Evolutionary conservation across 2,888 invertebrate genomes (phyloP).

Genomic region (Colletes collaris): DNA sequence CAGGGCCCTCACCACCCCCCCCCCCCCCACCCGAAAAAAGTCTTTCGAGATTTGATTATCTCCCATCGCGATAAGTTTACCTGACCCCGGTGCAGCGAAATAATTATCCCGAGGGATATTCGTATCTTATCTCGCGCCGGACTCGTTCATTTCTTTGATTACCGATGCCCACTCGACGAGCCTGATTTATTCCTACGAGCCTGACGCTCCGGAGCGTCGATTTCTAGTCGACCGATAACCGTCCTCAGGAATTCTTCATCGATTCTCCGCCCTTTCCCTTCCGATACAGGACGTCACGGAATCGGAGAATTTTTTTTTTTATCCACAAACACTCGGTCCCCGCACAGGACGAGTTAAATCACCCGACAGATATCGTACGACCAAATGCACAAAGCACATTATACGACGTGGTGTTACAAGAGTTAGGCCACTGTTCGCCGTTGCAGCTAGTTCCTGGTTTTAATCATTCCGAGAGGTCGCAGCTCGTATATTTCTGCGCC

Average conservation of each 20-base stretch:
- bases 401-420: too few species aligned
- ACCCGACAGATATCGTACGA: too few species aligned
- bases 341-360: too few species aligned
- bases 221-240: background rate
- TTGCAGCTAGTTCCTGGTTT: too few species aligned
- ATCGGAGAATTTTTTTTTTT: too few species aligned
- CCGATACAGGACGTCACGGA: too few species aligned
- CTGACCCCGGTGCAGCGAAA: slow-evolving; percentile 34
- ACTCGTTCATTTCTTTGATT: slow-evolving; percentile 30
- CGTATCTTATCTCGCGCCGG: slow-evolving; percentile 22
- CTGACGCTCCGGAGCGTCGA: slow-evolving; percentile 1
- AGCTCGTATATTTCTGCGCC: too few species aligned
- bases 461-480: too few species aligned
- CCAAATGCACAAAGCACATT: too few species aligned
- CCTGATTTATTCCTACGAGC: slow-evolving; percentile 14
- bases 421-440: too few species aligned
- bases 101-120: slow-evolving; percentile 37
- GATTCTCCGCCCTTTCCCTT: too few species aligned
- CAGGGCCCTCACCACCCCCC: background rate
- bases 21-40: slow-evolving; percentile 17
- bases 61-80: slow-evolving; percentile 52
- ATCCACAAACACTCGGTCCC: too few species aligned
- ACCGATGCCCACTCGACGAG: slow-evolving; percentile 14
- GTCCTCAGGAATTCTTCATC: background rate
- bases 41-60: slow-evolving; percentile 44